Conservation (phyloP, 1,140 invertebrate genomes). For the Zelostemma sp. region DNA sequence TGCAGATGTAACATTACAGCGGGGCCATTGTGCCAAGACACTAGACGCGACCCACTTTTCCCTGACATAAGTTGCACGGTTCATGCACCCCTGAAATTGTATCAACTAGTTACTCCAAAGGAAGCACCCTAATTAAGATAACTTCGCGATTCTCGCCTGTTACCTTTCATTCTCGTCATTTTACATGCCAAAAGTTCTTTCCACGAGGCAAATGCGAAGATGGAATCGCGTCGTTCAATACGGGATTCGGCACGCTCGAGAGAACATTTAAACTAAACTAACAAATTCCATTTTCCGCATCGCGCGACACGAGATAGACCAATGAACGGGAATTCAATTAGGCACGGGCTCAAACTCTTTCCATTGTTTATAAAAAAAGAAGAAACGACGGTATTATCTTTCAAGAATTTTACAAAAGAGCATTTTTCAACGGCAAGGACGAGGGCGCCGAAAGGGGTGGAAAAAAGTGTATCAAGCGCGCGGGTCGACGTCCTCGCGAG, state of each 20-base stretch:
- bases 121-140: slow-evolving; percentile 33
- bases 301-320: slow-evolving; percentile 10
- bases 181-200: not conserved
- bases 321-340: slow-evolving; percentile 53
- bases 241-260: slow-evolving; percentile 14
- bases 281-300: not conserved
- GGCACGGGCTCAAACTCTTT: slow-evolving; percentile 32
- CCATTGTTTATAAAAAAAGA: too few species aligned
- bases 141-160: too few species aligned
- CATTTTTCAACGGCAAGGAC: too few species aligned
- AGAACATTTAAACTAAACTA: too few species aligned
- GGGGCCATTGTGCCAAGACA: slow-evolving; percentile 30
- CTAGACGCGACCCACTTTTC: slow-evolving; percentile 30
- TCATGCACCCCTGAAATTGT: slow-evolving; percentile 1
- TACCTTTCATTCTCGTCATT: not conserved
- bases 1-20: slow-evolving; percentile 29
- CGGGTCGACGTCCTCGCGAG: slow-evolving; percentile 39
- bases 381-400: too few species aligned
- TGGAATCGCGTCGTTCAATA: slow-evolving; percentile 14
- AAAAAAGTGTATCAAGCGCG: slow-evolving; percentile 27
- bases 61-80: too few species aligned
- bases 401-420: too few species aligned
- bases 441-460: too few species aligned
- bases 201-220: not conserved
- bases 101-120: not conserved